Base-by-base conservation (phyloP, 2,797 vertebrate species). In the Tolypeutes matacus region DNA sequence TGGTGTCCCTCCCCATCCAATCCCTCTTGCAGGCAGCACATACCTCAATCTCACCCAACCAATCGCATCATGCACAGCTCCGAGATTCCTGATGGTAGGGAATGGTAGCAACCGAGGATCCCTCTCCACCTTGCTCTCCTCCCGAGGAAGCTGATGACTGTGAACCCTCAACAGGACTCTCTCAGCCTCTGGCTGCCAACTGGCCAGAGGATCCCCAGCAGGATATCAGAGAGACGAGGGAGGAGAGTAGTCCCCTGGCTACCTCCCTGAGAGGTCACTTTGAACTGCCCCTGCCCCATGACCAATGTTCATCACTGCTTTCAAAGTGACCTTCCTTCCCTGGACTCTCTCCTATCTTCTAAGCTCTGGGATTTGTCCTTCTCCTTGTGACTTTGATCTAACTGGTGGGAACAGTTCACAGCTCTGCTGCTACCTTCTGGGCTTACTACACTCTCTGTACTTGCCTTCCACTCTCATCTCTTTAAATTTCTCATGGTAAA, bases 21-120 rank as follows among this genome's bases (percentile, higher is more conserved):
- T 18, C 27, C 36, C 36, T 29, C 27, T 73, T 27, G 18, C 1
- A 1, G 0, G 31, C 31, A 88, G 18, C 27, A 64, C 1, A 0
- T 1, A 21, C 39, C 31, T 39, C 27, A 82, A 14, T 13, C 18
- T 2, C 42, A 29, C 7, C 9, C 17, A 15, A 58, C 6, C 39
- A 31, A 3, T 25, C 17, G 56, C 49, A 51, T 6, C 8, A 7
- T 36, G 29, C 6, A 14, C 7, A 13, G 5, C 3, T 20, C 34
- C 23, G 27, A 0, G 6, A 7, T 18, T 25, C 60, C 31, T 31
- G 23, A 8, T 3, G n/a, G 69, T 10, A 23, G 75, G 15, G 4
- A 7, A 20, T 0, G 1, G 34, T 62, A 86, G n/a, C n/a, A 23
- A 27, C 17, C 1, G 29, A 36, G 7, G 53, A 49, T 29, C 7